These are phyloP conservation scores for Saimiri boliviensis DNA, from an alignment of 2,113 vertebrate species.

Conservation along the genomic window DNA sequence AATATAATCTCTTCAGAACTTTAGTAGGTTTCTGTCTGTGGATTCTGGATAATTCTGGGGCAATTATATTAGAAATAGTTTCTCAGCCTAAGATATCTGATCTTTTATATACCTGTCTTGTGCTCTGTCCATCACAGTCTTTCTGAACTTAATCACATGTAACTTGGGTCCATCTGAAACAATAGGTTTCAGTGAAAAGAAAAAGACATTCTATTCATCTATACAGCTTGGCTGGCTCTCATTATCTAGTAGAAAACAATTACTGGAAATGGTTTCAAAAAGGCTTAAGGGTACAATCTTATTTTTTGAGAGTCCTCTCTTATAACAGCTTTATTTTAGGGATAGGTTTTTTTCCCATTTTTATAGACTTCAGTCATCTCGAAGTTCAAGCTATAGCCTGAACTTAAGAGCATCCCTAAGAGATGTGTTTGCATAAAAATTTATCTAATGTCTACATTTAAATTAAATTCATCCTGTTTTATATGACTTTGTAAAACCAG, in stretches of 20 bases:
- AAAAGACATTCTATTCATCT: slow-evolving; percentile 12
- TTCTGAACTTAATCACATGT: neutral
- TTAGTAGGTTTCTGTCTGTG: neutral
- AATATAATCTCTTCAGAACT: neutral
- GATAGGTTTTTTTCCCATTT: neutral
- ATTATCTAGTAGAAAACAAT: slow-evolving; percentile 12
- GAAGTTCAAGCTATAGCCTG: neutral
- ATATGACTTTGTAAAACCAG: neutral
- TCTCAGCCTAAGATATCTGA: neutral
- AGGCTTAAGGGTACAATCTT: neutral
- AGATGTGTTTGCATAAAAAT: neutral
- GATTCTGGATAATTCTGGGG: neutral
- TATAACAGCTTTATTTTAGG: neutral
- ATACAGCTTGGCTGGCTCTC: neutral
- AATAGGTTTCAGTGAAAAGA: neutral
- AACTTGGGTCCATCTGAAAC: neutral
- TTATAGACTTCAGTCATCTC: neutral
- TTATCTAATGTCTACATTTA: neutral
- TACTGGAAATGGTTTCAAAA: neutral
- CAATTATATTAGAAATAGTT: neutral
- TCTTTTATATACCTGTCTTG: neutral
- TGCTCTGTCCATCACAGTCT: neutral
- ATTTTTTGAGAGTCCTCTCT: neutral
- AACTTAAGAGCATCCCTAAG: neutral
- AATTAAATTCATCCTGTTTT: neutral